Evolutionary conservation across 2,113 vertebrate species (phyloP), one percentile per base, ranked within the genome.

Genomic region (Ammodramus savannarum): DNA sequence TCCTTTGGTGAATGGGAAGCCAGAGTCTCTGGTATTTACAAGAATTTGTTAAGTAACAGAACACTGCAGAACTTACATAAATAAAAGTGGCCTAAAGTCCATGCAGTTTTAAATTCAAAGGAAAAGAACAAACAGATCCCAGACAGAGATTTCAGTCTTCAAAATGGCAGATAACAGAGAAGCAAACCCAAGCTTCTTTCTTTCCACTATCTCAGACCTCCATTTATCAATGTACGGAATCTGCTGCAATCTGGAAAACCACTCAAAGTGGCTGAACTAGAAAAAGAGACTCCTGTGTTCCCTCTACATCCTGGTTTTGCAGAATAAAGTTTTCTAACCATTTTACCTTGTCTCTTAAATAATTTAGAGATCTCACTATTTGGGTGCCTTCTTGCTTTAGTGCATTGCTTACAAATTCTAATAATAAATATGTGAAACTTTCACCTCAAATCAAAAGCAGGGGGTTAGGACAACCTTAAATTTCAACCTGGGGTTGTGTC

Each of bases 1-100:
- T 93, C 46, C 94, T 89, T 85, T 44, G 66, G 44, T 78, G 72
- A 92, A 79, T 9, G 55, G 83, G 83, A 94, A 96, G 34, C 25
- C 27, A 51, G n/a, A 59, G n/a, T 32, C 44, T 32, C 11, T 61
- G 26, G 61, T 57, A 72, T n/a, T 66, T 61, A 55, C 67, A 14
- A 13, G 11, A 36, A 75, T 80, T 75, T 69, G 61, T 61, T 89
- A 79, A 82, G n/a, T 77, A 68, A 65, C 61, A 59, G 52, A 91
- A 66, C 13, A 31, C 27, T 57, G 52, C 20, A 83, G 63, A 62
- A 48, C 43, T 89, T 51, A 41, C 15, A 51, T 51, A 81, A 72
- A 67, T 62, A 85, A 26, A 71, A 65, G n/a, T 54, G 31, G 34
- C 27, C 38, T 75, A 18, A 83, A 76, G 16, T 75, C 27, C 27